These are phyloP conservation scores for Agrochola lota DNA, from an alignment of 2,888 invertebrate species.

Conservation along the genomic window DNA sequence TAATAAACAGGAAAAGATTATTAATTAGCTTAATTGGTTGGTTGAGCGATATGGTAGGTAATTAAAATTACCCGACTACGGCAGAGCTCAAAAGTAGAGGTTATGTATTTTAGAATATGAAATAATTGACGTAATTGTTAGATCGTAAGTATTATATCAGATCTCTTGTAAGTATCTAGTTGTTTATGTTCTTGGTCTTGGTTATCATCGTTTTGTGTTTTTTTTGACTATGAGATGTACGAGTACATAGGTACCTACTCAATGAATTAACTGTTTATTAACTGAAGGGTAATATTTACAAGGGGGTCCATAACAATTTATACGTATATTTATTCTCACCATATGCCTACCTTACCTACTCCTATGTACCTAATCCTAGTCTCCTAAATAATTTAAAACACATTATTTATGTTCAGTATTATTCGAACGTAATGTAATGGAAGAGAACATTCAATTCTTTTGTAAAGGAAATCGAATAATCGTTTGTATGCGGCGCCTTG, in stretches of 20 bases:
- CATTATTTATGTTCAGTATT: constrained; percentile 21
- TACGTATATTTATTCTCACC: too few species aligned
- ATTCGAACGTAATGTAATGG: constrained; percentile 14
- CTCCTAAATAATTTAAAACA: background rate
- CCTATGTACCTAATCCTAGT: background rate
- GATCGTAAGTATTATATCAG: too few species aligned
- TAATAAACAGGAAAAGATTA: background rate
- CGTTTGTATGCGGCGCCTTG: constrained; percentile 51
- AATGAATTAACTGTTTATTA: too few species aligned
- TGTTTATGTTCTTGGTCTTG: too few species aligned
- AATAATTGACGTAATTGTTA: background rate
- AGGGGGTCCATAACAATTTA: too few species aligned
- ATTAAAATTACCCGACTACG: background rate
- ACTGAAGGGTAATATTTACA: too few species aligned
- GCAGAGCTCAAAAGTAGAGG: background rate
- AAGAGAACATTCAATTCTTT: constrained; percentile 34
- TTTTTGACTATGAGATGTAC: too few species aligned
- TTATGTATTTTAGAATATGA: background rate
- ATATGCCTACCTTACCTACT: too few species aligned
- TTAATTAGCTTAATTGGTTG: background rate
- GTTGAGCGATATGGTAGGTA: background rate
- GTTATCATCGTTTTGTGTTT: too few species aligned
- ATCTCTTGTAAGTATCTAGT: background rate
- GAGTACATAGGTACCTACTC: too few species aligned
- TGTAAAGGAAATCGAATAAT: constrained; percentile 57